Evolutionary conservation across 2,113 vertebrate genomes (phyloP).

Genomic region (Procavia capensis): DNA sequence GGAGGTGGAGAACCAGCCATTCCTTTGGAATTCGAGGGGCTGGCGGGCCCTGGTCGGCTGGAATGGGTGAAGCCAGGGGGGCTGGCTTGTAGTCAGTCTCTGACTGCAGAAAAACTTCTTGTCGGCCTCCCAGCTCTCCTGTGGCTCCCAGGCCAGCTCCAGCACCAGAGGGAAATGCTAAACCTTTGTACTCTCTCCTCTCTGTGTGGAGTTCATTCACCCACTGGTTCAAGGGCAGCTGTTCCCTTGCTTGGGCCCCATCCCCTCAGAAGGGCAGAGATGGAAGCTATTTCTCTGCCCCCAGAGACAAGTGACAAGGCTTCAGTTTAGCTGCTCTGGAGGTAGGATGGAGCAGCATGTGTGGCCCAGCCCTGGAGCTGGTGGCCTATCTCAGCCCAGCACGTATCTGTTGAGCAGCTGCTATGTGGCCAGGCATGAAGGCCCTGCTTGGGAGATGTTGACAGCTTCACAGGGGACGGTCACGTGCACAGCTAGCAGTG

Average conservation of each 20-base stretch:
- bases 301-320: not conserved
- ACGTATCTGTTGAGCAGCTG: not conserved
- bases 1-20: not conserved
- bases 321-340: not conserved
- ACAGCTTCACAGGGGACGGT: not conserved
- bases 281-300: not conserved
- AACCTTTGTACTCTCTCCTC: not conserved
- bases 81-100: not conserved
- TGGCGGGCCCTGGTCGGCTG: not conserved
- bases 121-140: fast-evolving
- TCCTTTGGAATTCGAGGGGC: not conserved
- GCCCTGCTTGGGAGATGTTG: not conserved
- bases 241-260: not conserved
- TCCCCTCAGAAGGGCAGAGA: not conserved
- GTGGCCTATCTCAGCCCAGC: not conserved
- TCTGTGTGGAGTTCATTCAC: not conserved
- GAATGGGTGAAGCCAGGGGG: not conserved
- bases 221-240: no score
- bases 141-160: not conserved
- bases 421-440: not conserved
- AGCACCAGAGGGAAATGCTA: not conserved
- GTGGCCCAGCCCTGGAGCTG: not conserved
- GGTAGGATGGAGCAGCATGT: not conserved
- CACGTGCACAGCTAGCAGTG: not conserved
- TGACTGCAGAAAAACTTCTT: not conserved